Conservation (phyloP, 2,888 invertebrate genomes). For the Zhengitettix transpicula region DNA sequence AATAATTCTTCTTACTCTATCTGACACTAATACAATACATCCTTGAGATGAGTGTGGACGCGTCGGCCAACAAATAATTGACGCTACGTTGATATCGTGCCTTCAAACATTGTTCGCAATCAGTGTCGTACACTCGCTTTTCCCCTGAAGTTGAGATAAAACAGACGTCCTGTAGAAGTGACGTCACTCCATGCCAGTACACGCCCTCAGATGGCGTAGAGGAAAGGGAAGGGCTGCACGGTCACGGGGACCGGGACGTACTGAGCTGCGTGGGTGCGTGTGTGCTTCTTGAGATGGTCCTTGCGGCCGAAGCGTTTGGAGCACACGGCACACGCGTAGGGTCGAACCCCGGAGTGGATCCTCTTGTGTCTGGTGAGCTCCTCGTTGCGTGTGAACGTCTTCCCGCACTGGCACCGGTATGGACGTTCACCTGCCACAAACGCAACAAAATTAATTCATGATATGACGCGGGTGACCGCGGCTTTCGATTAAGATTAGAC, state of each 20-base stretch:
- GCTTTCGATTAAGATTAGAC: too few relatives aligned
- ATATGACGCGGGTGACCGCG: neutral
- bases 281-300: conserved; percentile 89
- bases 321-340: conserved; percentile 73
- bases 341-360: conserved; percentile 73
- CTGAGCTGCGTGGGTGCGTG: conserved; percentile 51
- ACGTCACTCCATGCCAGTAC: too few relatives aligned
- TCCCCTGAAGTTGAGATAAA: too few relatives aligned
- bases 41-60: too few relatives aligned
- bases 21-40: too few relatives aligned
- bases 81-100: too few relatives aligned
- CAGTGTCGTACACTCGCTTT: too few relatives aligned
- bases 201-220: neutral
- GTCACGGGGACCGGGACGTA: neutral
- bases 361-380: conserved; percentile 81
- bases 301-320: conserved; percentile 86
- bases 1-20: too few relatives aligned
- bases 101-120: too few relatives aligned
- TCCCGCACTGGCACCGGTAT: conserved; percentile 75
- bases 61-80: too few relatives aligned
- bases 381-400: conserved; percentile 82
- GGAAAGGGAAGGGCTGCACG: neutral
- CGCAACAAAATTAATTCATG: neutral
- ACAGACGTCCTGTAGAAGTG: too few relatives aligned
- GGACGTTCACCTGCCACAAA: conserved; percentile 55